Evolutionary conservation across 2,888 invertebrate species (phyloP), one percentile per base, ranked within the genome.

Genomic region (Eupithecia centaureata): DNA sequence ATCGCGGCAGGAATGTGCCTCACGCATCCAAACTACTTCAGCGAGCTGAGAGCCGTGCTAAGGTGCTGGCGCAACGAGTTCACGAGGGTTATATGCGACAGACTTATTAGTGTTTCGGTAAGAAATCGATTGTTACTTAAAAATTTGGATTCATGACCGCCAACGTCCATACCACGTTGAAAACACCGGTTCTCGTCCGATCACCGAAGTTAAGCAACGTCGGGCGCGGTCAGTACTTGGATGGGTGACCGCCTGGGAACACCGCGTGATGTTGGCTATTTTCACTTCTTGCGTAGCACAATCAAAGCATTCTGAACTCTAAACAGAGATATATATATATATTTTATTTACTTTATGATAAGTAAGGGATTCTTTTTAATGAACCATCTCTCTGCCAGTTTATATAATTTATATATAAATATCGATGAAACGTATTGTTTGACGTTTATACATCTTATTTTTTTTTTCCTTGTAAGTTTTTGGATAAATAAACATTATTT

Each of bases 1-100:
- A 95, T 98, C 71, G 96, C 95, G 76, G 96, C 96, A 15, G 98
- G 98, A 0, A 86, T 98, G 83, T 95, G 96, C 65, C 95, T 96
- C 70, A 97, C 97, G 12, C 95, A 95, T 51, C 95, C 97, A 0
- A 94, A 94, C 72, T 94, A 95, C 80, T 97, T 96, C 86, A 94
- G 94, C 61, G 95, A 94, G 64, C 88, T 94, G 25, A 94, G 95
- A 18, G 95, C 96, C 70, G 94, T 98, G 35, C 94, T 98, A 1
- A 94, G 98, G 8, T 96, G 97, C 28, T 98, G 98, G 98, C 94
- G 98, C 70, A 98, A 98, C 86, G 98, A 98, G 89, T 97, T 97
- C 86, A 94, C 95, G 0, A 90, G 98, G 70, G 97, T 98, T 38
- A 96, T 98, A 69, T 97, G 96, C 82, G 98, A 99, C 88, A 94